Evolutionary conservation across 2,888 invertebrate species (phyloP), one percentile per base, ranked within the genome.

Genomic region (Eumacrocentrus americanus): DNA sequence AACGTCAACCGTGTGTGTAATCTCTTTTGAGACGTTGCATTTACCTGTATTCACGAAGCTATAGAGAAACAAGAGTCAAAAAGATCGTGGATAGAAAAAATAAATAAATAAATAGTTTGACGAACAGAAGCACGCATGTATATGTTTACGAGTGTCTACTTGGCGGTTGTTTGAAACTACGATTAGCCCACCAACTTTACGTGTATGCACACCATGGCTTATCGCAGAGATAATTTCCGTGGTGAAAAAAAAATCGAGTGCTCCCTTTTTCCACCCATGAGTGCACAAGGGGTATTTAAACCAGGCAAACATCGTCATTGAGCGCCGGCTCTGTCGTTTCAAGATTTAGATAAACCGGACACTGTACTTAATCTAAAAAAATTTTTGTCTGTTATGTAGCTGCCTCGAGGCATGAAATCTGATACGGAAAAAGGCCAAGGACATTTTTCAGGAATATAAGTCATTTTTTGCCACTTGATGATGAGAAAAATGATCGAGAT

Each of bases 311-410:
- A 48, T 12, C 6, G 22, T 52, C 14, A 52, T 20, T 18, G 20
- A 37, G 37, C 38, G 46, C 20, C 5, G 7, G 11, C 12, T 5
- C 25, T 52, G 22, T 52, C 16, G 5, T 25, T 23, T 9, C 23
- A 52, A 52, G 51, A 52, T 52, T 11, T 35, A 20, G 51, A 52
- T 52, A 52, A 22, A 12, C n/a, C 9, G 22, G 35, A 52, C 35
- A 22, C 37, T 22, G 9, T 29, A 29, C 29, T 29, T 29, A 29
- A 29, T 29, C 29, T 29, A 29, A 29, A 29, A 29, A 9, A 29
- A 29, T 29, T 29, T 29, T 29, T 29, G 29, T 29, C 29, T 29
- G n/a, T n/a, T n/a, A n/a, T n/a, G 29, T 29, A 29, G 29, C 5
- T 29, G 29, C 29, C 9, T 29, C 5, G 9, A 29, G 29, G 29